These are phyloP conservation scores for Hemistola chrysoprasaria DNA, from an alignment of 2,888 invertebrate genomes.

Conservation along the genomic window DNA sequence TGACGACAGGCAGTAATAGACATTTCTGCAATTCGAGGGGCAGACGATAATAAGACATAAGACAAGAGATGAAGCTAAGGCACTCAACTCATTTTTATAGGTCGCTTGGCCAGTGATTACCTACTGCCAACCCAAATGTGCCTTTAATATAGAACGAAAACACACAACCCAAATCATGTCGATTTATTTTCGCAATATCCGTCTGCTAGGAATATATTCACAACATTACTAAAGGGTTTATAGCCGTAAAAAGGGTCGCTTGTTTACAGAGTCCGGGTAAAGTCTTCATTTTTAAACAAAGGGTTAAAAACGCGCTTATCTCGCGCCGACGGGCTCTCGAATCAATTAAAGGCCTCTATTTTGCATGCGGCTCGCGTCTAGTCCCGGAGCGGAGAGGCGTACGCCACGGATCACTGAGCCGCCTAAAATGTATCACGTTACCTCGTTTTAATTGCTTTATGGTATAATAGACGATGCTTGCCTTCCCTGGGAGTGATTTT, in stretches of 20 bases:
- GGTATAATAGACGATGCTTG: background rate
- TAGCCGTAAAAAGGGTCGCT: constrained; percentile 50
- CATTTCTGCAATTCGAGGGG: no score
- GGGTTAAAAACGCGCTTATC: constrained; percentile 47
- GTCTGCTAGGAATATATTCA: constrained; percentile 45
- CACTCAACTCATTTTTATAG: no score
- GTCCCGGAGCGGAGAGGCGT: background rate
- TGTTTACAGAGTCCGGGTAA: constrained; percentile 42
- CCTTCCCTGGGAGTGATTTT: no score
- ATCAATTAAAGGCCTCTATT: constrained; percentile 49
- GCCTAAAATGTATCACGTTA: constrained; percentile 26
- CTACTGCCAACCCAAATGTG: constrained; percentile 3
- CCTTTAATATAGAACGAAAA: constrained; percentile 11
- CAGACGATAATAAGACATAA: no score
- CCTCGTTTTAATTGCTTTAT: constrained; percentile 22
- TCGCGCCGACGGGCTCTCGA: constrained; percentile 37
- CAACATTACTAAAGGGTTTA: constrained; percentile 52
- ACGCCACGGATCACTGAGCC: constrained; percentile 32
- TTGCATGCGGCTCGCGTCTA: constrained; percentile 23
- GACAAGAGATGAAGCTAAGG: no score
- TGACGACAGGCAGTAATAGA: no score
- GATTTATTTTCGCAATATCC: constrained; percentile 46
- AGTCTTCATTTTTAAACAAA: constrained; percentile 56
- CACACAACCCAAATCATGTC: constrained; percentile 19
- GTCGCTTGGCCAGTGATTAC: background rate